Evolutionary conservation across 2,888 invertebrate species (phyloP), one percentile per base, ranked within the genome.

Genomic region (Cephus pulcher): DNA sequence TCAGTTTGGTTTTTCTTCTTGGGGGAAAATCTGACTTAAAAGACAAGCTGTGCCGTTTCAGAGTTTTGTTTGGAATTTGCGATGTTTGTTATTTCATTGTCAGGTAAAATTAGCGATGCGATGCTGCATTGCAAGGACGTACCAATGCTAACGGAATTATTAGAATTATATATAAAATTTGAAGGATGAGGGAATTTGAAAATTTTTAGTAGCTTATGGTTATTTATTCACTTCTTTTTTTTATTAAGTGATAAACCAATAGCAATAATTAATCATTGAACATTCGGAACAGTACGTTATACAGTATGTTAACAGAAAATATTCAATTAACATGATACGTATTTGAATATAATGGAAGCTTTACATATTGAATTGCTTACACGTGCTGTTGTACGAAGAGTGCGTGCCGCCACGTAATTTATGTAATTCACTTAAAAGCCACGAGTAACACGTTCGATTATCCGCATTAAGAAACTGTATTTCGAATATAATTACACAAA

Each of bases 291-390:
- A 23, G 2, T 56, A 23, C 56, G 56, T 56, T 9, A 56, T 23
- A 56, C 56, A 9, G 2, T 6, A 9, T 34, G 32, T 71, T 71
- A 34, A 71, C 32, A 71, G 30, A n/a, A 70, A 71, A 75, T 56
- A 23, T 75, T 75, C 78, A 56, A 78, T 78, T 70, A 78, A 75
- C 71, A 69, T 69, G 73, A 68, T 75, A 34, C 40, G 34, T 73
- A 76, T 76, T 78, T 35, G 73, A 56, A 78, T 73, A 78, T 76
- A 78, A 78, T 78, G 73, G 73, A 33, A 73, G 70, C 40, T 78
- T 78, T 78, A 73, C 75, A 78, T 32, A 35, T 73, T n/a, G 56
- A 78, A 78, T 73, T 78, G 73, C 76, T 11, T 71, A 35, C 56
- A 35, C 71, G 71, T 32, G 71, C 71, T 34, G 34, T 23, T 12